Percentiles rank a stretch among this genome's conserved stretches.
Evolutionary conservation across 2,888 invertebrate genomes (phyloP).

Genomic region (Plagodis pulveraria): DNA sequence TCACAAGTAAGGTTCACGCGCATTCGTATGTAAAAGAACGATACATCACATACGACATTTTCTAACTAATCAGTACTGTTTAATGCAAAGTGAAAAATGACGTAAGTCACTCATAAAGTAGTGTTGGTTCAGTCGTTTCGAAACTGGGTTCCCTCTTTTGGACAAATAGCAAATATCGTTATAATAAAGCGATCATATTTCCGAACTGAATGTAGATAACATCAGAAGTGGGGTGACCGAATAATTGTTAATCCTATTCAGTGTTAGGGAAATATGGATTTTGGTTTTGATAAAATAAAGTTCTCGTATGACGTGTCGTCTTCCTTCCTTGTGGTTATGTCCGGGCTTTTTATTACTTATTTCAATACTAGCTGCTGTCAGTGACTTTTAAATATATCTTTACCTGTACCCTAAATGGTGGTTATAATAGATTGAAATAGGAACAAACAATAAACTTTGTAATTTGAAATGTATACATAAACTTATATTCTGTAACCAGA

Average conservation of each 20-base stretch:
- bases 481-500: too few relatives aligned
- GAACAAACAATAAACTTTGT: too few relatives aligned
- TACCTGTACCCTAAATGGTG: too few relatives aligned
- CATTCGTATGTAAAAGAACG: too few relatives aligned
- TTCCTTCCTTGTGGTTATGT: conserved; percentile 36
- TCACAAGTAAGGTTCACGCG: too few relatives aligned
- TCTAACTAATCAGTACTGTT: not conserved
- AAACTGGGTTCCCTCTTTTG: not conserved
- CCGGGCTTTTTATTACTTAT: conserved; percentile 9
- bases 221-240: conserved; percentile 70
- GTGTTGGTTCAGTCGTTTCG: conserved; percentile 12
- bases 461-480: too few relatives aligned
- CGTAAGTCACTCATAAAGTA: conserved; percentile 2
- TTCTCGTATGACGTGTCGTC: conserved; percentile 45
- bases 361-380: not conserved
- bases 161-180: conserved; percentile 78
- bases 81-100: not conserved
- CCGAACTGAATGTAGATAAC: conserved; percentile 56
- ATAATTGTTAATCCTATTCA: conserved; percentile 71
- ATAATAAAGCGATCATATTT: conserved; percentile 80
- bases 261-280: conserved; percentile 59
- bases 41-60: conserved; percentile 4
- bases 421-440: too few relatives aligned
- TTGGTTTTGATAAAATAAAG: conserved; percentile 43
- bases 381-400: too few relatives aligned